Conservation (phyloP, 2,888 invertebrate species). For the Schrankia costaestrigalis region DNA sequence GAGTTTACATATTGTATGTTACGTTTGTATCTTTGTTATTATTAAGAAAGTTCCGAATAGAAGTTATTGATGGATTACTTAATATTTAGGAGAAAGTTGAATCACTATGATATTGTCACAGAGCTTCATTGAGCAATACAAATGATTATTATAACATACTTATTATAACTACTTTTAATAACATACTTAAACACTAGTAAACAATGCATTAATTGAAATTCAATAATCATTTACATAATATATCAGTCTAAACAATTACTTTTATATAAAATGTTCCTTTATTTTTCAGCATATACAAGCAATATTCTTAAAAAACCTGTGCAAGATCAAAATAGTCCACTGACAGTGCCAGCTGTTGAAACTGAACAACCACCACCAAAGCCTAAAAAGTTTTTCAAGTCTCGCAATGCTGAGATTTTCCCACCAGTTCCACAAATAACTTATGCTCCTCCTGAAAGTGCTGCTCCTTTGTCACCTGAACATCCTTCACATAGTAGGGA, state of each 20-base stretch:
- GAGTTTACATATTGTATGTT: conserved; percentile 17
- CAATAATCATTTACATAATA: no score
- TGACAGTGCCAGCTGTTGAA: conserved; percentile 77
- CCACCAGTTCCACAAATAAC: conserved; percentile 77
- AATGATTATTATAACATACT: no score
- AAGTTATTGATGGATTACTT: no score
- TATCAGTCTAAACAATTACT: no score
- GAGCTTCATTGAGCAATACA: no score
- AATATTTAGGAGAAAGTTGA: no score
- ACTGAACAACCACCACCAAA: conserved; percentile 82
- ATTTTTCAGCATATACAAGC: conserved; percentile 67
- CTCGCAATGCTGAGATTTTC: conserved; percentile 85
- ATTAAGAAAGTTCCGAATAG: no score
- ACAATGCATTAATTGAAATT: no score
- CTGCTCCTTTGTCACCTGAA: conserved; percentile 70
- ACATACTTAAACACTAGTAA: no score
- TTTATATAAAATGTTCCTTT: conserved; percentile 16
- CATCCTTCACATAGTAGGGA: conserved; percentile 66
- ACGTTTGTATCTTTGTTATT: conserved; percentile 13
- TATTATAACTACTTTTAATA: no score
- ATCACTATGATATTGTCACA: no score
- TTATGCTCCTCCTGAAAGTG: conserved; percentile 72
- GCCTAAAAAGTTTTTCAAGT: conserved; percentile 95
- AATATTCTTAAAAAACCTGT: conserved; percentile 69
- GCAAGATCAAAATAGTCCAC: conserved; percentile 78